Evolutionary conservation across 2,797 vertebrate species (phyloP).

Genomic region (Hapalemur alaotrensis): DNA sequence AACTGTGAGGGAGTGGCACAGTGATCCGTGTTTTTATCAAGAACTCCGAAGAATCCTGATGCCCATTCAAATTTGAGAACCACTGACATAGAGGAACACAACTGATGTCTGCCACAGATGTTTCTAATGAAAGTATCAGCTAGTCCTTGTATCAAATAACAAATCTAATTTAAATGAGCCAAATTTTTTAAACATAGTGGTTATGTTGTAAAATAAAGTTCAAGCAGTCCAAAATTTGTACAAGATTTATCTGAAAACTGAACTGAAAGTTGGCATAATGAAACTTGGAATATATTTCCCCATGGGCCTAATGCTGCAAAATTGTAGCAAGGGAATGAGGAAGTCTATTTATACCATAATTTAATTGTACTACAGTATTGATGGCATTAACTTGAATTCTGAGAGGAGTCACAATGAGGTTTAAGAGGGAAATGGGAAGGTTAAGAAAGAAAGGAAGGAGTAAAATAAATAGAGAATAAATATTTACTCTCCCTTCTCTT

Average conservation of each 20-base stretch:
- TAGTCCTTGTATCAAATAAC: neutral
- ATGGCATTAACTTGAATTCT: conserved; percentile 9
- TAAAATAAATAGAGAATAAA: neutral
- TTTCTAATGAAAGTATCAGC: neutral
- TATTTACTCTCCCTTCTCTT: neutral
- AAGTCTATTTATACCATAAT: neutral
- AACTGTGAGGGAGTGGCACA: neutral
- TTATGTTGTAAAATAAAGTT: neutral
- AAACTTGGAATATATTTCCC: conserved; percentile 19
- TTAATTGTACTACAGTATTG: neutral
- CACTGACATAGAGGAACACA: neutral
- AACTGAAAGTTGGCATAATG: conserved; percentile 39
- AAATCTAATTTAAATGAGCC: conserved; percentile 9
- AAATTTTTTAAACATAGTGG: neutral
- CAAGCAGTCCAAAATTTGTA: conserved; percentile 8
- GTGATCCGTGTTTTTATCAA: neutral
- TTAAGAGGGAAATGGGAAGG: conserved; percentile 15
- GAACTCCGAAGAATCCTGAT: neutral
- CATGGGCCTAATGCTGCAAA: neutral
- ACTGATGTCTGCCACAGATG: neutral
- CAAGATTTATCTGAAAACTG: conserved; percentile 14
- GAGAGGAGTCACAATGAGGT: neutral
- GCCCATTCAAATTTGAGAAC: neutral
- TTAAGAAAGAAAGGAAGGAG: neutral
- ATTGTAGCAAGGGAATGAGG: conserved; percentile 20